Percentiles rank a stretch among this genome's conserved stretches.
Evolutionary conservation across 2,888 invertebrate genomes (phyloP).

Genomic region (Magallana nippona): DNA sequence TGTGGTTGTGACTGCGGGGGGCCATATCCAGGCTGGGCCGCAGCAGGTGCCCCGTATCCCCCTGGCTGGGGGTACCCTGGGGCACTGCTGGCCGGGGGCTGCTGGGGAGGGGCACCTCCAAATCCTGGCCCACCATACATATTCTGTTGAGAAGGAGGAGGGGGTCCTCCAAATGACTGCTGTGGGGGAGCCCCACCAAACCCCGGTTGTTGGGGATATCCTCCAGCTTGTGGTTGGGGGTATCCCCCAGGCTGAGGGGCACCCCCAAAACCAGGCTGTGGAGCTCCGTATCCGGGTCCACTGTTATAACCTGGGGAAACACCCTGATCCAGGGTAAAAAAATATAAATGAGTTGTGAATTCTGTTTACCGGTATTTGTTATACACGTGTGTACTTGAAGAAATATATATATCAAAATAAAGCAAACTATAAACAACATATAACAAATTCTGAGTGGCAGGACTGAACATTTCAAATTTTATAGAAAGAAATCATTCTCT

Average conservation of each 20-base stretch:
- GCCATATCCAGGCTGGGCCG: constrained; percentile 45
- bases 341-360: too few relatives aligned
- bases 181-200: constrained; percentile 53
- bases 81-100: constrained; percentile 43
- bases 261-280: constrained; percentile 30
- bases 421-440: too few relatives aligned
- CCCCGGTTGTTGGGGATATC: constrained; percentile 43
- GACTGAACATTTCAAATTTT: too few relatives aligned
- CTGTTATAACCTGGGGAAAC: not conserved
- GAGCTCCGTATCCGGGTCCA: constrained; percentile 17
- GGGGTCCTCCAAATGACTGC: constrained; percentile 49
- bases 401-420: too few relatives aligned
- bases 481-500: too few relatives aligned
- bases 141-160: constrained; percentile 28
- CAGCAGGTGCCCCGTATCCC: constrained; percentile 39
- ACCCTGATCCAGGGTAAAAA: too few relatives aligned
- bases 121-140: constrained; percentile 25
- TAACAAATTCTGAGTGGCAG: too few relatives aligned
- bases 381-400: too few relatives aligned
- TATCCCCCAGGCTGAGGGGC: constrained; percentile 37
- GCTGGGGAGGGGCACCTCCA: constrained; percentile 39
- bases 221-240: constrained; percentile 32
- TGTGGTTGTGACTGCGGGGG: constrained; percentile 46
- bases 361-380: too few relatives aligned
- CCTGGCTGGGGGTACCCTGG: constrained; percentile 51